These are phyloP conservation scores for Aplidium turbinatum DNA, from an alignment of 23 tunicate genomes.

Conservation along the genomic window DNA sequence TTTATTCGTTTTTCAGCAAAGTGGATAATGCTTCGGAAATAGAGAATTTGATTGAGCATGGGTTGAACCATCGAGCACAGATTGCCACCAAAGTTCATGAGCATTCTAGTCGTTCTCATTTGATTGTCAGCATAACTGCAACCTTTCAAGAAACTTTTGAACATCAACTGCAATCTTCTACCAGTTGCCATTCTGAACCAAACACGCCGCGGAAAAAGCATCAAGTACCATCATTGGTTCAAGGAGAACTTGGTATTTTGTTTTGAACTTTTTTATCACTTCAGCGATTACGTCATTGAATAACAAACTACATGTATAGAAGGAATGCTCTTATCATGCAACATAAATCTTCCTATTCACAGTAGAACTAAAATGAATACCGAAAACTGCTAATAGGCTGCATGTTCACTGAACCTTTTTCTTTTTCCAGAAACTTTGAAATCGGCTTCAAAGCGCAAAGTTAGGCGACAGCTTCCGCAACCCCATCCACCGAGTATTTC, in stretches of 20 bases:
- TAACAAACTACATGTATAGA: no score
- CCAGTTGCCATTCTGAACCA: constrained; percentile 20
- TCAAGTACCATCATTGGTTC: no score
- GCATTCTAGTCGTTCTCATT: constrained; percentile 76
- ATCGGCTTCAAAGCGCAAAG: constrained; percentile 10
- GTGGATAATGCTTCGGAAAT: constrained; percentile 38
- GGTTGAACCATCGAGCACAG: constrained; percentile 61
- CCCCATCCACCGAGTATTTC: constrained; percentile 21
- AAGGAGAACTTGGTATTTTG: no score
- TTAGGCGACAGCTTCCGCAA: constrained; percentile 56
- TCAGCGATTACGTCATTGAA: no score
- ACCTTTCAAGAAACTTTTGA: no score
- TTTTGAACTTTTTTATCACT: no score
- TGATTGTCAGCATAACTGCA: constrained; percentile 70
- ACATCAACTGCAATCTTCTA: not conserved
- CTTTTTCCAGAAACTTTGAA: no score
- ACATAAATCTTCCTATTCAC: no score
- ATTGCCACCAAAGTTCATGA: constrained; percentile 72
- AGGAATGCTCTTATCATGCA: no score
- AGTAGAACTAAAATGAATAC: no score
- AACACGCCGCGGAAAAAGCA: constrained; percentile 21
- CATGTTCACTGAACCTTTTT: no score
- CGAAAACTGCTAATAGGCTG: no score
- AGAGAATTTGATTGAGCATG: constrained; percentile 45
- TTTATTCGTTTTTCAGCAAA: not conserved